Percentiles rank a stretch among this genome's conserved stretches.
Conservation (phyloP, 2,113 vertebrate genomes). For the Thoracochromis brauschi region DNA sequence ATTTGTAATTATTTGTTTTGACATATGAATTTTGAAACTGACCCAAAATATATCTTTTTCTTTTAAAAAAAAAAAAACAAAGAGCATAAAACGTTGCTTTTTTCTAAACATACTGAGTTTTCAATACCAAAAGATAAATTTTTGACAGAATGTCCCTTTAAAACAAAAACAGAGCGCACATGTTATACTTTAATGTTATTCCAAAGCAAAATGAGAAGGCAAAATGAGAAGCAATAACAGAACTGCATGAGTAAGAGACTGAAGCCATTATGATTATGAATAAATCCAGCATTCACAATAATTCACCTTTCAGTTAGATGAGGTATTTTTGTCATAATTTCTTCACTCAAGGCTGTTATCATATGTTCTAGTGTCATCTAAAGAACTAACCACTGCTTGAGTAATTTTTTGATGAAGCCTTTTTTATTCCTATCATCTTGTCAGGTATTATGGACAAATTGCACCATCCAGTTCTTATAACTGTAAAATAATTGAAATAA, state of each 20-base stretch:
- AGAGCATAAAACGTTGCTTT: neutral
- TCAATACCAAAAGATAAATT: neutral
- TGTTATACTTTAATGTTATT: neutral
- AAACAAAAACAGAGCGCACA: neutral
- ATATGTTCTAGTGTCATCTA: neutral
- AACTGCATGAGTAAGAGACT: neutral
- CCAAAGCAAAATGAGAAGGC: neutral
- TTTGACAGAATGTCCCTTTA: neutral
- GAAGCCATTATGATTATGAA: neutral
- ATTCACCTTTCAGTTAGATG: neutral
- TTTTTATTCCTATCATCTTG: neutral
- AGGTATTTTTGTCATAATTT: neutral
- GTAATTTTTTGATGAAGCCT: neutral
- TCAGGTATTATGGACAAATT: neutral
- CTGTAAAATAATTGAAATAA: neutral
- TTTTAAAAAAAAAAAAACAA: fast-evolving
- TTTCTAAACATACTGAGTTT: neutral
- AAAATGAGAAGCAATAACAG: neutral
- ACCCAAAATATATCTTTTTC: neutral
- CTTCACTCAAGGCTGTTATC: neutral
- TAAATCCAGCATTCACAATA: neutral
- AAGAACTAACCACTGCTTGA: neutral
- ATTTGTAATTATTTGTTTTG: neutral
- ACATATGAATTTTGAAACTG: neutral
- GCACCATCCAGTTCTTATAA: neutral